Evolutionary conservation across 2,113 vertebrate genomes (phyloP), one percentile per base, ranked within the genome.

Genomic region (Prietella phreatophila): DNA sequence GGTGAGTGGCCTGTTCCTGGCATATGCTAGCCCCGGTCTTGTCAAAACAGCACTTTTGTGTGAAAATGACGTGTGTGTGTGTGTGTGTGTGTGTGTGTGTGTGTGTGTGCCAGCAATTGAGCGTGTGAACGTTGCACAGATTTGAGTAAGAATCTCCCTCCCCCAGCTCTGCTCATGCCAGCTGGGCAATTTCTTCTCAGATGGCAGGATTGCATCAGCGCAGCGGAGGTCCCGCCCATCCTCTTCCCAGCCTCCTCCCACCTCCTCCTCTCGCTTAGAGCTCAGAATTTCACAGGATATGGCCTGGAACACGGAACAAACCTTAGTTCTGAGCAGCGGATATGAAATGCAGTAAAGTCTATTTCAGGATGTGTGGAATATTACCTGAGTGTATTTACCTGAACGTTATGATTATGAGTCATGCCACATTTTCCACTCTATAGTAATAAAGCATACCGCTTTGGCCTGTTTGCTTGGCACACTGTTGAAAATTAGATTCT

Each of bases 131-230:
- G 30, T 14, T 36, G 36, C 65, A 89, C 25, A 82, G 61, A 85
- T 81, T 80, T n/a, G 58, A 76, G 75, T 63, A 27, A 79, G 63
- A 82, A 71, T 71, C 20, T 14, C 82, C 87, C 82, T 76, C 50
- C 53, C 53, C 67, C 42, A 47, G 14, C 71, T 86, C 58, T 30
- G 36, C 47, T 39, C 42, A 30, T 89, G 84, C 67, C 88, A 87
- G 83, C 87, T 90, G 89, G 91, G 83, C 86, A 88, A 75, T 91
- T 91, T 89, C 85, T 69, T 58, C 84, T 75, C 55, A 63, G 76
- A 78, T 84, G 87, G 89, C 86, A 86, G 87, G 88, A 90, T 91
- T 92, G 91, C 91, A 91, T 92, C 91, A 92, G 89, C 88, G n/a
- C 76, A 76, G 42, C 55, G 55, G 56, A 55, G 39, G 53, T 61